Base-by-base conservation (phyloP, 2,888 invertebrate genomes). In the Diarsia mendica region DNA sequence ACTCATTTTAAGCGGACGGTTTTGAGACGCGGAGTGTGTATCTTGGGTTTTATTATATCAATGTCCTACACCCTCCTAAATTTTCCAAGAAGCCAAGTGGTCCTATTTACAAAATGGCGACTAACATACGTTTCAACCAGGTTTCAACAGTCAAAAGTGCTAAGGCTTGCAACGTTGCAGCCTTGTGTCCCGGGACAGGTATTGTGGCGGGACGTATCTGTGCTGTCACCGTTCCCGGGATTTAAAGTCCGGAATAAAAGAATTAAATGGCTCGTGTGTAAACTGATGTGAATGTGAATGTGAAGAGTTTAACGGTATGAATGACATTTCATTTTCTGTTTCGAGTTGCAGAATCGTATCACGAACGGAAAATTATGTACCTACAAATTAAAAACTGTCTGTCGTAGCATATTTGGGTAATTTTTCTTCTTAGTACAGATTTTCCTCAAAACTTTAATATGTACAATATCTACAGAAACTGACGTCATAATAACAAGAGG, bases 241-340 rank as follows among this genome's bases (percentile, higher is more conserved):
- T 72, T 79, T 67, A 58, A 83, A 61, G 20, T 55, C 80, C 72
- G 55, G 65, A n/a, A 39, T 66, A 48, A 66, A 84, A 81, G 20
- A 84, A 84, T 81, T 79, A 69, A 80, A 70, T 58, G 48, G 65
- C 6, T 49, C 33, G 82, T 33, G 51, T 82, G 63, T 82, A 67
- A 82, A 76, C 82, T 78, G 63, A 55, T 77, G 63, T 63, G 66
- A 18, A 66, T 63, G 53, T 66, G 20, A 53, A 44, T 49, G 13
- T 28, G 65, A n/a, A 53, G 60, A 46, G 77, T 63, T 55, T 33
- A 44, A 67, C 20, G 28, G 49, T 49, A 67, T 66, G 15, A 39
- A 39, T 23, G 53, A 23, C n/a, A 46, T 46, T 48, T 18, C n/a
- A 72, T 46, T 48, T 33, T 48, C 55, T 33, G 15, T 18, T 33